phyloP scores from a whole-genome alignment of 2,797 vertebrate genomes.

The Cynopterus sphinx region DNA sequence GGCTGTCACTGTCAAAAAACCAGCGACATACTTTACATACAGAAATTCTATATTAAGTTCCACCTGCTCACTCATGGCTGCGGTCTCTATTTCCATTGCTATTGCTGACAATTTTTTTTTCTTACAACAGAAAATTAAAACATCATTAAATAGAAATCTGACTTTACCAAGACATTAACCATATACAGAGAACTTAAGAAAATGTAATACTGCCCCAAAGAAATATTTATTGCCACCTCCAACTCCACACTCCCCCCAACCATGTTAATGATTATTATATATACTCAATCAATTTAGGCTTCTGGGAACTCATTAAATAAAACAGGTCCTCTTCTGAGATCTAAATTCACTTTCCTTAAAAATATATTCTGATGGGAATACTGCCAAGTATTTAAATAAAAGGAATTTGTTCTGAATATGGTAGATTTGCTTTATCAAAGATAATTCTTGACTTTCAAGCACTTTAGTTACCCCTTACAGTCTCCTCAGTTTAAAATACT shows the following conservation, averaged over 20 bases:
- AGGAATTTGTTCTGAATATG: slow-evolving; percentile 1
- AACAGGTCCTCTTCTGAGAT: slow-evolving; percentile 15
- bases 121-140: slow-evolving; percentile 54
- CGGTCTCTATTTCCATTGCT: slow-evolving; percentile 16
- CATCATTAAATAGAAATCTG: slow-evolving; percentile 38
- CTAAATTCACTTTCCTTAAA: slow-evolving; percentile 36
- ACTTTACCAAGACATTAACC: slow-evolving; percentile 43
- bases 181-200: slow-evolving; percentile 33
- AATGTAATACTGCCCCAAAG: neutral
- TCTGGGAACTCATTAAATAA: slow-evolving; percentile 56
- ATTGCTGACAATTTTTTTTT: slow-evolving; percentile 43
- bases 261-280: neutral
- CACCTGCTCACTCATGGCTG: neutral
- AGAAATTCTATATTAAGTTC: slow-evolving; percentile 35
- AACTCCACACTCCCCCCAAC: neutral
- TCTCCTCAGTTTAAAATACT: slow-evolving; percentile 39
- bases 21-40: slow-evolving; percentile 16
- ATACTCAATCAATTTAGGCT: neutral
- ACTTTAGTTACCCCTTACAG: neutral
- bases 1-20: slow-evolving; percentile 12
- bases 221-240: neutral
- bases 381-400: slow-evolving; percentile 39
- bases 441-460: slow-evolving; percentile 39
- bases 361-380: slow-evolving; percentile 37
- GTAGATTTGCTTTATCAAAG: slow-evolving; percentile 23